Evolutionary conservation across 2,888 invertebrate genomes (phyloP).

Genomic region (Fissipunctia ypsillon): DNA sequence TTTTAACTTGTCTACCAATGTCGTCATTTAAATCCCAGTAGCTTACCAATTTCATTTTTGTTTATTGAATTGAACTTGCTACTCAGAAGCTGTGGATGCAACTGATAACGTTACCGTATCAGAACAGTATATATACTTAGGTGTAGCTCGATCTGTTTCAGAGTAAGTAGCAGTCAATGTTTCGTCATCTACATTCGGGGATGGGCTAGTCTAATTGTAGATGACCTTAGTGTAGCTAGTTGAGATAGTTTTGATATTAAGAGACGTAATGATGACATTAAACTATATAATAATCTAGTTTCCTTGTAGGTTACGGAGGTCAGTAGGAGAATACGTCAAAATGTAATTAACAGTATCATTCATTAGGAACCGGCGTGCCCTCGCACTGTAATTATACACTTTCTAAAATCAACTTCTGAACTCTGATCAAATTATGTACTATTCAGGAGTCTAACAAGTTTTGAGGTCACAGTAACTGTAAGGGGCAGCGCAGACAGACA

Average conservation of each 20-base stretch:
- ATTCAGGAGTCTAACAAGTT: background rate
- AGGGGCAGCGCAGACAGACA: no score
- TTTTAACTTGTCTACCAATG: background rate
- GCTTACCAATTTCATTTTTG: constrained; percentile 83
- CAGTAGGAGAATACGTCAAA: constrained; percentile 5
- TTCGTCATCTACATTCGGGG: constrained; percentile 82
- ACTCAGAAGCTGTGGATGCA: constrained; percentile 71
- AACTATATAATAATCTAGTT: constrained; percentile 34
- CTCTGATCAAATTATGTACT: background rate
- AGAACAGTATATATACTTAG: constrained; percentile 85
- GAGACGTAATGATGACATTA: constrained; percentile 38
- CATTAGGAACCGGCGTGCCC: background rate
- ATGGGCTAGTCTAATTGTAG: constrained; percentile 80
- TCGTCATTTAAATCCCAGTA: background rate
- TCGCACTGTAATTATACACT: background rate
- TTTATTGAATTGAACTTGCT: constrained; percentile 62
- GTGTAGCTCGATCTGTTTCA: constrained; percentile 81
- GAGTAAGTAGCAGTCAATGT: constrained; percentile 77
- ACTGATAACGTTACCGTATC: constrained; percentile 81
- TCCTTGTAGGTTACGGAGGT: constrained; percentile 36
- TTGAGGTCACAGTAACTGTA: background rate
- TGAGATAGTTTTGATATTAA: constrained; percentile 34
- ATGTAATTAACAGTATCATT: background rate
- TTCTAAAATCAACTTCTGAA: no score
- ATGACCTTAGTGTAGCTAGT: constrained; percentile 38